Base-by-base conservation (phyloP, 2,113 vertebrate genomes). In the Scopus umbretta region DNA sequence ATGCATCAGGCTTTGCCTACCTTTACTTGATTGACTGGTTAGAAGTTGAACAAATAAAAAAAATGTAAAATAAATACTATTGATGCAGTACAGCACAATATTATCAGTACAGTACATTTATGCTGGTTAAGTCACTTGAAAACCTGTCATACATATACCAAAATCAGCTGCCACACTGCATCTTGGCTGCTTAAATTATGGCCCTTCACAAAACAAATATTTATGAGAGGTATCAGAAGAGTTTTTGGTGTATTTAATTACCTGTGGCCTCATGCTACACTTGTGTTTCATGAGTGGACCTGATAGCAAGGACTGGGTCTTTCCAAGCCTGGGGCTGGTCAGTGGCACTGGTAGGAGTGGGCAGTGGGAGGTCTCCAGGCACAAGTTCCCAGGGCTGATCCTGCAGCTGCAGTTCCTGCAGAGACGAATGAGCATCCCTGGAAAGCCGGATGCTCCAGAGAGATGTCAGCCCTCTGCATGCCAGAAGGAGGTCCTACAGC, bases 301-400 rank as follows among this genome's bases (percentile, higher is more conserved):
- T 88, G 43, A 47, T 10, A 74, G 18, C 17, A 74, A 22, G 21
- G 40, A 70, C 19, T 29, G 55, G 11, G 36, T 81, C 27, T 40
- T 88, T 88, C 49, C 4, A 1, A 86, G 34, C 27, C 52, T 32
- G 34, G 34, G 45, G 36, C 9, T 73, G 12, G 6, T 50, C 6
- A 25, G 26, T 11, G 20, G 2, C n/a, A 50, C 12, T 3, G 6
- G 13, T 49, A 68, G 63, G 66, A n/a, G 10, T 58, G 26, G 12
- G 19, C 3, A 7, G 23, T 18, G 38, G 38, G 29, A 86, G 18
- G 16, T 19, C 3, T 59, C n/a, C 25, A 45, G n/a, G 32, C 21
- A 40, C 1, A 2, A 75, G 17, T 13, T 5, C 0, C 0, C 5
- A 2, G 4, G 21, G 25, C 27, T 84, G 58, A 87, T 34, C 18